These are phyloP conservation scores for Stenodera caucasica DNA, from an alignment of 2,888 invertebrate genomes.

Conservation along the genomic window DNA sequence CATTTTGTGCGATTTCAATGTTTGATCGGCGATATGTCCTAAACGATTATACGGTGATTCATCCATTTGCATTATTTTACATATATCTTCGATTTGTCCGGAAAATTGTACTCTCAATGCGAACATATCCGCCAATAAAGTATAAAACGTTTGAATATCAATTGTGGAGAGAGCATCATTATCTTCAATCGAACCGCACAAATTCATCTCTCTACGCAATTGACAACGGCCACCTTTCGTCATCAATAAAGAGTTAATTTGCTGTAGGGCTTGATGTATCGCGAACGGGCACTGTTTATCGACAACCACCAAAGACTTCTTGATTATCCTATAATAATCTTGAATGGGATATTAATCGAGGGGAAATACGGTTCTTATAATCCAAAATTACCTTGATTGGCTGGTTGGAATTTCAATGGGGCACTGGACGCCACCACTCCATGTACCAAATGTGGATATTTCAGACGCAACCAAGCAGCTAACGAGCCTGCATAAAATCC, in stretches of 20 bases:
- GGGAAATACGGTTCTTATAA: too few species aligned
- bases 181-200: conserved; percentile 15
- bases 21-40: conserved; percentile 46
- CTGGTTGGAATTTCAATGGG: conserved; percentile 61
- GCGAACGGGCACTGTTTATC: conserved; percentile 54
- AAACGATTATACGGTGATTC: conserved; percentile 66
- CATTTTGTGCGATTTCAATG: conserved; percentile 53
- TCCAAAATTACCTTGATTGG: conserved; percentile 38
- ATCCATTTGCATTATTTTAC: conserved; percentile 61
- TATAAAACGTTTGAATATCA: conserved; percentile 10
- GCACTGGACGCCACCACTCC: conserved; percentile 65
- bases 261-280: conserved; percentile 53
- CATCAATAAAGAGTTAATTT: conserved; percentile 47
- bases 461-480: conserved; percentile 63
- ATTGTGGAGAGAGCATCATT: neutral
- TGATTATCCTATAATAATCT: conserved; percentile 61
- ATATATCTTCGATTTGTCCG: conserved; percentile 65
- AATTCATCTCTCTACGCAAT: conserved; percentile 46
- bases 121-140: conserved; percentile 9
- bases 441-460: conserved; percentile 63
- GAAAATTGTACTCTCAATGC: conserved; percentile 15
- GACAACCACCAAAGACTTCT: conserved; percentile 52
- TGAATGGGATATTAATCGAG: too few species aligned
- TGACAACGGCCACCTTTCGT: conserved; percentile 45
- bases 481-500: conserved; percentile 64